Base-by-base conservation (phyloP, 2,113 vertebrate species). In the Ursus arctos region DNA sequence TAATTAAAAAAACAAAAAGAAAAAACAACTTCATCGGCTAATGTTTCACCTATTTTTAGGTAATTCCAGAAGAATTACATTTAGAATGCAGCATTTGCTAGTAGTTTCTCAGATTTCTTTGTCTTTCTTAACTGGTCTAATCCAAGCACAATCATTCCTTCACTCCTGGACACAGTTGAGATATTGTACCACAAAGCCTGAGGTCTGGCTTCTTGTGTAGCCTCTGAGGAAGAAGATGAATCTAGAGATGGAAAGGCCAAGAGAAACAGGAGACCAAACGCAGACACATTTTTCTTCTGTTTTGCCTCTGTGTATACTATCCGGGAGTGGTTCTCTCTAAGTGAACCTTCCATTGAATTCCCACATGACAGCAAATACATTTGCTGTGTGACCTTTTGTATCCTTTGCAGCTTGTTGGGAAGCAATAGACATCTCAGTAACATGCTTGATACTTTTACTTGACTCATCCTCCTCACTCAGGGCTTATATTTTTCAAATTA, bases 91-190 rank as follows among this genome's bases (percentile, higher is more conserved):
- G 10, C 11, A 28, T 94, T 40, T 16, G 8, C 28, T 16, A 43
- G 1, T 36, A 26, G 22, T 82, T 77, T 89, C n/a, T 87, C n/a
- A 79, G n/a, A 96, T 84, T 69, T n/a, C 33, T 24, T 67, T 67
- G 0, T 69, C 0, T 5, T 76, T 84, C 6, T 87, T 55, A 26
- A 43, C 47, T 65, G 31, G 2, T 26, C 18, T 55, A 33, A 92
- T 8, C 2, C 22, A 11, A 7, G 6, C 1, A 22, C 13, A 84
- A 43, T 89, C n/a, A 43, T 61, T 51, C 21, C 57, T 71, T 36
- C 7, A 49, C 55, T 36, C 36, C 8, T 77, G 3, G 2, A 40
- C 21, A 53, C 47, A 43, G 26, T n/a, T 77, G 36, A 89, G 16
- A 36, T 19, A 10, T 2, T 18, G 5, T 9, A 16, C 2, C 51